Percentiles rank a stretch among this genome's conserved stretches.
Conservation (phyloP, 2,797 vertebrate species). For the Acanthurus lineatus region DNA sequence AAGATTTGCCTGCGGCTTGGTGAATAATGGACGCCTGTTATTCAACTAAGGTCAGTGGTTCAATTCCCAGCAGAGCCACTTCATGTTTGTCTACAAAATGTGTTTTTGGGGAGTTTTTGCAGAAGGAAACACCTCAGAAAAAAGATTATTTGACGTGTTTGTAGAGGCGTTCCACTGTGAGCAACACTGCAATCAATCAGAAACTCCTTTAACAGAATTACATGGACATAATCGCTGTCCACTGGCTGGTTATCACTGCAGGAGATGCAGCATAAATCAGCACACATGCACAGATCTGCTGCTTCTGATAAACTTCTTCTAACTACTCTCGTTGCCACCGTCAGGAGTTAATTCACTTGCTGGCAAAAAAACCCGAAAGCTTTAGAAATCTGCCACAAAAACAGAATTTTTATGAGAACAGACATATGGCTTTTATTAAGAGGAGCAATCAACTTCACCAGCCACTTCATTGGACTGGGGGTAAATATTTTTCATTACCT, state of each 20-base stretch:
- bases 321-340: constrained; percentile 31
- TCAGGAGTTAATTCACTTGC: constrained; percentile 65
- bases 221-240: constrained; percentile 2
- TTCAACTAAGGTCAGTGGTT: constrained; percentile 46
- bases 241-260: constrained; percentile 45
- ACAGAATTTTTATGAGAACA: constrained; percentile 73
- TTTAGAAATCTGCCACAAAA: constrained; percentile 72
- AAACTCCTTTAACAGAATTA: constrained; percentile 22
- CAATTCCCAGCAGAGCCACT: constrained; percentile 18
- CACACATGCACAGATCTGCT: constrained; percentile 20
- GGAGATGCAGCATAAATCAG: constrained; percentile 45
- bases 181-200: constrained; percentile 41
- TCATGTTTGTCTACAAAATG: not conserved
- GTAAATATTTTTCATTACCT: constrained; percentile 83
- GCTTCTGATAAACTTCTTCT: constrained; percentile 59
- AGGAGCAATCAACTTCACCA: constrained; percentile 74
- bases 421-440: constrained; percentile 82
- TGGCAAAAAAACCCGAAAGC: constrained; percentile 59
- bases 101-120: not conserved
- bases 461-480: constrained; percentile 76
- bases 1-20: constrained; percentile 39
- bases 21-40: constrained; percentile 46
- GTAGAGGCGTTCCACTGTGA: constrained; percentile 6
- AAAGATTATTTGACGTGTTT: not conserved
- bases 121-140: not conserved